These are phyloP conservation scores for Catagonus wagneri DNA, from an alignment of 2,113 vertebrate genomes.

Conservation along the genomic window DNA sequence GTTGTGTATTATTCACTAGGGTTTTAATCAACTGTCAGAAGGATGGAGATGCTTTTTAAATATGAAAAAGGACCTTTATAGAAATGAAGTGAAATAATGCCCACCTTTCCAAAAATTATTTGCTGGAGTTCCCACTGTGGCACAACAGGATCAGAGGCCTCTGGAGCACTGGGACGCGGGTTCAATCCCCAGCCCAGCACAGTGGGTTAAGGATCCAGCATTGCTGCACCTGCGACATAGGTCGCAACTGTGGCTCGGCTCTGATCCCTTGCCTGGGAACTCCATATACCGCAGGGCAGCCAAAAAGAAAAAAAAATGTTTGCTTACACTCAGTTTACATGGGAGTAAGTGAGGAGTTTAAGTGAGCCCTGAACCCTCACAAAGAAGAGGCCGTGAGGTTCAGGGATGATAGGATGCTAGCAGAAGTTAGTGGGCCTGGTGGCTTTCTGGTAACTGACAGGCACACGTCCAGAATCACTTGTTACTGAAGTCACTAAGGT, in stretches of 20 bases:
- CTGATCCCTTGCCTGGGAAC: too few relatives aligned
- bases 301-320: background rate
- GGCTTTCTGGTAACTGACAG: background rate
- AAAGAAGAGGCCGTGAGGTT: background rate
- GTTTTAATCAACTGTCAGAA: background rate
- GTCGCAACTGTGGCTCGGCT: too few relatives aligned
- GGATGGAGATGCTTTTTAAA: background rate
- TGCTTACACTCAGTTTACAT: background rate
- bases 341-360: background rate
- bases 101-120: background rate
- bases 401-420: background rate
- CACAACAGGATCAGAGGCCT: too few relatives aligned
- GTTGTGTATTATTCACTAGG: background rate
- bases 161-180: too few relatives aligned
- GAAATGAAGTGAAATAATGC: background rate
- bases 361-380: background rate
- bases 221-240: too few relatives aligned
- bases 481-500: background rate
- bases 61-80: background rate
- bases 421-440: background rate
- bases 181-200: too few relatives aligned
- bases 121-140: background rate
- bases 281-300: too few relatives aligned
- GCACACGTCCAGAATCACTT: background rate
- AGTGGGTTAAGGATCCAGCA: too few relatives aligned